Evolutionary conservation across 2,888 invertebrate species (phyloP).

Genomic region (Heliconius cydno): DNA sequence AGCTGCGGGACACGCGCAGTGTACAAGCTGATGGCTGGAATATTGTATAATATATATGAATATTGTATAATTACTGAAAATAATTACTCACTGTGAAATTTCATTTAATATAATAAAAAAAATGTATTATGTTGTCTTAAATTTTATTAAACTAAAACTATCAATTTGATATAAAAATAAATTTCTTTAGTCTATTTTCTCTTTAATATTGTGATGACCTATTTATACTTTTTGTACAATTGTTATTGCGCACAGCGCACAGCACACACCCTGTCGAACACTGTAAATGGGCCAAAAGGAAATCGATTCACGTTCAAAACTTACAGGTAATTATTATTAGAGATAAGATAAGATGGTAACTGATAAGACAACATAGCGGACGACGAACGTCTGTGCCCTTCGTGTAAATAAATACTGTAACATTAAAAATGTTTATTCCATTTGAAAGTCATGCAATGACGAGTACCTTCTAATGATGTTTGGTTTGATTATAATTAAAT

Average conservation of each 20-base stretch:
- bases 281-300: not conserved
- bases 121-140: not conserved
- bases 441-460: constrained; percentile 5
- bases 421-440: not conserved
- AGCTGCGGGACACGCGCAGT: constrained; percentile 42
- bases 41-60: not conserved
- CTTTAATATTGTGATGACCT: not conserved
- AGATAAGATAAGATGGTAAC: constrained; percentile 2
- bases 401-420: not conserved
- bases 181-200: not conserved
- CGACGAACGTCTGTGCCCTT: not conserved
- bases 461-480: not conserved
- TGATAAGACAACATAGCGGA: constrained; percentile 8
- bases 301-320: constrained; percentile 11
- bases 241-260: not conserved
- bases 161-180: not conserved
- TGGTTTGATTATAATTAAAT: not conserved
- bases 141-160: too few species aligned
- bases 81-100: not conserved
- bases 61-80: not conserved
- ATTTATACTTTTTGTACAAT: not conserved
- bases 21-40: not conserved
- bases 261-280: not conserved
- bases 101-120: not conserved
- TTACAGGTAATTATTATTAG: constrained; percentile 2